phyloP scores from a whole-genome alignment of 2,888 invertebrate species.

The Autographa gamma region DNA sequence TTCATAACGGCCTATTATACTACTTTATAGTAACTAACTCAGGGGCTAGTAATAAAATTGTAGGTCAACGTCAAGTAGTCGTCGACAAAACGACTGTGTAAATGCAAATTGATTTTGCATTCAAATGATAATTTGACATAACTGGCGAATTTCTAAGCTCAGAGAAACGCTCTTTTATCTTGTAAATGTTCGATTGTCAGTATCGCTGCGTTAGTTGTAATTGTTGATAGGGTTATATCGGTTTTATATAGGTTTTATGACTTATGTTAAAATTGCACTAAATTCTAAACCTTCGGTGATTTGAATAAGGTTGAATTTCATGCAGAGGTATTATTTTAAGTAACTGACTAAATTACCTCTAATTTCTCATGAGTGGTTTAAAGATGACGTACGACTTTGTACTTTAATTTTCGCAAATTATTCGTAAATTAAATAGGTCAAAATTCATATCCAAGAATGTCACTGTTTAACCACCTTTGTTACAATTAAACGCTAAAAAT shows the following conservation, averaged over 20 bases:
- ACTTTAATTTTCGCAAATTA: no score
- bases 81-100: constrained; percentile 75
- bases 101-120: constrained; percentile 83
- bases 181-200: constrained; percentile 66
- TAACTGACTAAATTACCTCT: no score
- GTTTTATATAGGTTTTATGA: constrained; percentile 10
- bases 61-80: constrained; percentile 66
- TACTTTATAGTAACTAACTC: constrained; percentile 65
- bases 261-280: not conserved
- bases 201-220: constrained; percentile 43
- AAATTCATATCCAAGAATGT: no score
- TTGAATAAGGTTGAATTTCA: no score
- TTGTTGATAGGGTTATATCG: constrained; percentile 45
- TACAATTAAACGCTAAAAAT: no score
- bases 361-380: no score
- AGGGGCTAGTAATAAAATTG: constrained; percentile 70
- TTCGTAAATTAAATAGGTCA: no score
- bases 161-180: constrained; percentile 64
- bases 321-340: no score
- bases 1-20: constrained; percentile 59
- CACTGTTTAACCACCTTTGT: no score
- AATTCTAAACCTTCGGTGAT: no score
- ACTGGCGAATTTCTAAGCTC: constrained; percentile 69
- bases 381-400: no score
- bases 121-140: constrained; percentile 81